phyloP scores from a whole-genome alignment of 2,113 vertebrate genomes.

The Orthochromis indermauri region DNA sequence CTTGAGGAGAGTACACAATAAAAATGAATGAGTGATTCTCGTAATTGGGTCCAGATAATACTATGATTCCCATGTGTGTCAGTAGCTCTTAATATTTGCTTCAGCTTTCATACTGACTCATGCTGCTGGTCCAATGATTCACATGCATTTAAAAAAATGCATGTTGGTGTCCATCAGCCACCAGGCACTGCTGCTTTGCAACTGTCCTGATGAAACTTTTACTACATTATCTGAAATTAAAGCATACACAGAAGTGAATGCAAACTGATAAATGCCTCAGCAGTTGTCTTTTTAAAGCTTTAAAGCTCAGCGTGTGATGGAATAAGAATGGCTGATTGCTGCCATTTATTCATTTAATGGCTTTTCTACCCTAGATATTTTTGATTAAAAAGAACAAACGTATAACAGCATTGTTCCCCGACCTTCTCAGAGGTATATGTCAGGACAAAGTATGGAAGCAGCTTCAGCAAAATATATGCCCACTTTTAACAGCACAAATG shows the following conservation, averaged over 20 bases:
- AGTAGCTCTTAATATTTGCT: neutral
- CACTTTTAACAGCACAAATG: neutral
- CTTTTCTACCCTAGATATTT: neutral
- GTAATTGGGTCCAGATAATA: neutral
- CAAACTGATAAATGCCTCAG: neutral
- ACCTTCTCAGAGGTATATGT: neutral
- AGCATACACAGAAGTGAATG: neutral
- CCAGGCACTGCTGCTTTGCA: neutral
- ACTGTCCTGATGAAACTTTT: neutral
- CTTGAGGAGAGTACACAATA: neutral
- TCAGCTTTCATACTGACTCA: neutral
- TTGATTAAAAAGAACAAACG: neutral
- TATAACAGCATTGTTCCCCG: neutral
- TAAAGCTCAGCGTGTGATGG: neutral
- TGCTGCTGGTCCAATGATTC: neutral
- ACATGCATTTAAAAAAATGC: neutral
- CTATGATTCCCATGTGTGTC: neutral
- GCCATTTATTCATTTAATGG: neutral
- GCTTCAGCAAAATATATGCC: neutral
- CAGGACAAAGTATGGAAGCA: neutral
- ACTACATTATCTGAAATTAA: neutral
- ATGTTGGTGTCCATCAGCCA: neutral
- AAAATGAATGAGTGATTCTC: neutral
- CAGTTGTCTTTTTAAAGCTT: neutral
- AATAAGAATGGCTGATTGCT: neutral